A percentile compares a stretch with the other conserved stretches of the same genome.
phyloP scores from a whole-genome alignment of 2,888 invertebrate species.

The Teinopalpus imperialis region DNA sequence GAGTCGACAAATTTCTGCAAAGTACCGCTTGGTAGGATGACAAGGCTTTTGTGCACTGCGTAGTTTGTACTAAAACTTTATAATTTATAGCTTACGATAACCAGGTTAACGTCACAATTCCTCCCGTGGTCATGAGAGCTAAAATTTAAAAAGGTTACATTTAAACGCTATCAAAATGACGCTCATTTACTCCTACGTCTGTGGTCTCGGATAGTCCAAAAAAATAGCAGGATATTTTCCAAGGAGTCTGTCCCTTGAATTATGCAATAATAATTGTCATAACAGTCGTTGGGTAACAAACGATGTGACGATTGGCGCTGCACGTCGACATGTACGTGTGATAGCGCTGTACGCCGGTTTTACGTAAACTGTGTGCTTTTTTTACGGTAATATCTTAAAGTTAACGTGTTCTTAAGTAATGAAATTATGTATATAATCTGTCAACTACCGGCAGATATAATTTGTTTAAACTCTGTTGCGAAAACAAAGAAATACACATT shows the following conservation, averaged over 20 bases:
- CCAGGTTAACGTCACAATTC: no score
- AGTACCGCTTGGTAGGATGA: conserved; percentile 13
- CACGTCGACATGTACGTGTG: conserved; percentile 22
- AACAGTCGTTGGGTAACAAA: conserved; percentile 27
- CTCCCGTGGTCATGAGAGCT: no score
- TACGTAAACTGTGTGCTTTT: conserved; percentile 10
- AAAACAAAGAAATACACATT: no score
- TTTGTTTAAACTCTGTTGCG: background rate
- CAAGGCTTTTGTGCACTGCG: no score
- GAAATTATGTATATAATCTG: conserved; percentile 3
- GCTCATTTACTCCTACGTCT: no score
- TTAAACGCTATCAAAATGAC: no score
- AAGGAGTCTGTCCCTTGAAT: background rate
- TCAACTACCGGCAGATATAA: background rate
- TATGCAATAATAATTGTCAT: conserved; percentile 9
- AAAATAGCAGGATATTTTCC: no score
- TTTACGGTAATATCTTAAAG: background rate
- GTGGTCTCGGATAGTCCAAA: no score
- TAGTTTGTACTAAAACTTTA: no score
- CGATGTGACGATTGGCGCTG: conserved; percentile 27
- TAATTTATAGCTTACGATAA: no score
- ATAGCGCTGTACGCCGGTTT: conserved; percentile 16
- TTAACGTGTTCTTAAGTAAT: conserved; percentile 11
- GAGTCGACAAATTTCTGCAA: conserved; percentile 26
- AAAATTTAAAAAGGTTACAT: no score